Evolutionary conservation across 2,888 invertebrate genomes (phyloP).

Genomic region (Lepidocyrtoides sp.): DNA sequence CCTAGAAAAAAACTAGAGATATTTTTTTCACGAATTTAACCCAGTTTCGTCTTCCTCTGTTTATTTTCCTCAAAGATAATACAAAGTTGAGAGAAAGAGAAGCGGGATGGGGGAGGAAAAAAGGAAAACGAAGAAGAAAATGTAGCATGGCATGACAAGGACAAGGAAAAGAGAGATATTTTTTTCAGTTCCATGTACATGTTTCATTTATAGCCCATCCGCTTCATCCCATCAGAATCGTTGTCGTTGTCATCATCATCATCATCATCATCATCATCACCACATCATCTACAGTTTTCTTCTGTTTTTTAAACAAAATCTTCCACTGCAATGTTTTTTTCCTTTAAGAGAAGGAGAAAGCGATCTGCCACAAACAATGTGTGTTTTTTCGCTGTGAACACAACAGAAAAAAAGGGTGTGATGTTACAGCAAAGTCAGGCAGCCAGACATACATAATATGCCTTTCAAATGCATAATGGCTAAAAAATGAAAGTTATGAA

Average conservation of each 20-base stretch:
- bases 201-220: slow-evolving; percentile 61
- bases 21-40: too few relatives aligned
- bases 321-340: neutral
- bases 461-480: slow-evolving; percentile 27
- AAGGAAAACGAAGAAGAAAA: slow-evolving; percentile 9
- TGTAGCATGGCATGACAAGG: slow-evolving; percentile 52
- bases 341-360: neutral
- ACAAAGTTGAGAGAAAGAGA: neutral
- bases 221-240: slow-evolving; percentile 40
- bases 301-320: neutral
- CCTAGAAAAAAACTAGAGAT: too few relatives aligned
- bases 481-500: slow-evolving; percentile 54
- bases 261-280: too few relatives aligned
- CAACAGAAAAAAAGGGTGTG: neutral
- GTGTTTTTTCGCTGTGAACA: neutral
- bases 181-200: slow-evolving; percentile 39
- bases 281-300: too few relatives aligned
- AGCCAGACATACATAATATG: neutral
- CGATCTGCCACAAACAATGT: slow-evolving; percentile 22
- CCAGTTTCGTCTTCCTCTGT: too few relatives aligned
- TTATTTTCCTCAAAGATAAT: slow-evolving; percentile 2
- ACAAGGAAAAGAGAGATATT: slow-evolving; percentile 57
- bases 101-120: too few relatives aligned
- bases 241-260: neutral
- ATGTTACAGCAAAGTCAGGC: neutral